Evolutionary conservation across 2,113 vertebrate genomes (phyloP), one percentile per base, ranked within the genome.

Genomic region (Cochlearius cochlearius): DNA sequence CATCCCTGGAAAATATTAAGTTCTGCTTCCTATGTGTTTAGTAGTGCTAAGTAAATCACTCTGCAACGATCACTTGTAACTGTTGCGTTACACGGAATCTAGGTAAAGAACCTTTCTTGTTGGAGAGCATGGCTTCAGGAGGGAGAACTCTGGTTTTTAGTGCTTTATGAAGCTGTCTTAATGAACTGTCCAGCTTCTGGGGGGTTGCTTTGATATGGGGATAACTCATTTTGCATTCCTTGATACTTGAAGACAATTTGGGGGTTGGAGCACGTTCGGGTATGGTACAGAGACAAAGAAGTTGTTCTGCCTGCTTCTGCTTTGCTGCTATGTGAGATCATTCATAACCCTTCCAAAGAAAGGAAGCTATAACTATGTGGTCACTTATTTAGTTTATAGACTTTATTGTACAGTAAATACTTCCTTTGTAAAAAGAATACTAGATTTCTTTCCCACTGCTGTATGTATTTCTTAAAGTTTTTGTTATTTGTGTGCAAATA

Each of bases 101-200:
- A n/a, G 19, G 15, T 68, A 8, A 76, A 68, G 7, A 39, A 41
- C 19, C 41, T 80, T 55, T 74, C 13, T 4, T 77, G 26, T 53
- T 50, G 26, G 38, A 47, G 12, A 69, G 26, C 19, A 6, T 58
- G 39, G 18, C 41, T 50, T 66, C 11, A 22, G 25, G 32, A 58
- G 23, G 25, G 32, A 58, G 23, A 60, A 1, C 11, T 82, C 3
- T 59, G 7, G 0, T 4, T 38, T 64, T 78, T n/a, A 50, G 12
- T 50, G 6, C 17, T 13, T 90, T 71, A 12, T 53, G 9, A 15
- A 79, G 36, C 13, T 41, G 16, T 63, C 5, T 52, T n/a, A 41
- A 21, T 68, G 50, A 94, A 26, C 15, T 80, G 26, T 39, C 15
- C 7, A 25, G 11, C 13, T 76, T 60, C 60, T 26, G 20, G 23